Evolutionary conservation across 1,140 invertebrate species (phyloP).

Genomic region (Drosophila baimaii): DNA sequence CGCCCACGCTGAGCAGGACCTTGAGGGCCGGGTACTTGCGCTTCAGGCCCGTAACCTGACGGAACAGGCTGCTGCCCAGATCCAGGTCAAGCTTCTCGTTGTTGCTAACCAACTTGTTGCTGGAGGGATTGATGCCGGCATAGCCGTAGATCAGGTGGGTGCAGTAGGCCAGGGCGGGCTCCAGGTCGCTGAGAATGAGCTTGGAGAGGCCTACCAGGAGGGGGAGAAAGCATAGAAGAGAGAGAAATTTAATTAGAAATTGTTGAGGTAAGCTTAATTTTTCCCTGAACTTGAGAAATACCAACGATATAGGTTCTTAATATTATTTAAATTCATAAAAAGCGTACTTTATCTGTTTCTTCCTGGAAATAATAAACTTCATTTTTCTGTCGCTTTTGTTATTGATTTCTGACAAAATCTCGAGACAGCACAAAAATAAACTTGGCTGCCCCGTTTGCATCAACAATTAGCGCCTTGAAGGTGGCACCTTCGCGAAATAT

Average conservation of each 20-base stretch:
- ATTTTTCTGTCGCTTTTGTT: background rate
- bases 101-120: slow-evolving; percentile 88
- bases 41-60: slow-evolving; percentile 89
- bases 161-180: slow-evolving; percentile 90
- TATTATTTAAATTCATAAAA: too few relatives aligned
- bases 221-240: background rate
- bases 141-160: slow-evolving; percentile 95
- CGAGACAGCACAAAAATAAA: slow-evolving; percentile 1
- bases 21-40: slow-evolving; percentile 89
- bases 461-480: slow-evolving; percentile 55
- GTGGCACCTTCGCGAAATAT: slow-evolving; percentile 21
- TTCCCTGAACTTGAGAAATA: too few relatives aligned
- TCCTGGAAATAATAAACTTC: background rate
- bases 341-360: too few relatives aligned
- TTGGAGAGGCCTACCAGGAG: slow-evolving; percentile 89
- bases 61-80: slow-evolving; percentile 89
- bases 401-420: background rate
- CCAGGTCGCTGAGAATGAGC: slow-evolving; percentile 90
- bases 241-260: too few relatives aligned
- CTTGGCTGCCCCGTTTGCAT: slow-evolving; percentile 23
- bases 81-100: slow-evolving; percentile 90
- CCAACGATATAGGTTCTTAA: too few relatives aligned
- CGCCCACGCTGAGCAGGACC: slow-evolving; percentile 91
- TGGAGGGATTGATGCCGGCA: slow-evolving; percentile 90
- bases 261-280: too few relatives aligned